Percentiles rank a stretch among this genome's conserved stretches.
These are phyloP conservation scores for Rutilus rutilus DNA, from an alignment of 2,113 vertebrate genomes.

Conservation along the genomic window DNA sequence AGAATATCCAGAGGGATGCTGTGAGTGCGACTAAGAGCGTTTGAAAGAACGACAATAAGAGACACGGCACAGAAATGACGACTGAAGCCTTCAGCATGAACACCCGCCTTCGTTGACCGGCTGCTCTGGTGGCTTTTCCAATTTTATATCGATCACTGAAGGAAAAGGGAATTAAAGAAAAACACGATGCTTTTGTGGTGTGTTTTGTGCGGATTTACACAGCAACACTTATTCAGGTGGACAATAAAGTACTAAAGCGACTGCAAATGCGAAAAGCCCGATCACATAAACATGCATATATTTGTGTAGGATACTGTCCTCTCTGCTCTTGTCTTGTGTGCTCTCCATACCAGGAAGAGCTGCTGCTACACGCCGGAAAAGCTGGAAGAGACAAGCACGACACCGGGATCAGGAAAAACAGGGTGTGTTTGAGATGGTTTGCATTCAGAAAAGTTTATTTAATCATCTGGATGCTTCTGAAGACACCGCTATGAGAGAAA, in stretches of 20 bases:
- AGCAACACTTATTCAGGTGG: background rate
- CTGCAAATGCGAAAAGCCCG: background rate
- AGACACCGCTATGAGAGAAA: background rate
- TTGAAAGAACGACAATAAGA: conserved; percentile 47
- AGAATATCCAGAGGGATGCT: conserved; percentile 62
- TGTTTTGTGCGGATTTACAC: background rate
- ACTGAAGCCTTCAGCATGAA: conserved; percentile 88
- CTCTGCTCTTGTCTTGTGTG: conserved; percentile 97
- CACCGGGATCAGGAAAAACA: background rate
- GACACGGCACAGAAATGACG: conserved; percentile 10
- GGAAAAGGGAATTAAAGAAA: conserved; percentile 78
- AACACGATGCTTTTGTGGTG: background rate
- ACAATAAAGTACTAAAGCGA: background rate
- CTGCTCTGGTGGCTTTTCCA: conserved; percentile 94
- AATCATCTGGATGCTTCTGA: background rate
- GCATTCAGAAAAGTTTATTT: conserved; percentile 59
- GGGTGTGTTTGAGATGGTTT: background rate
- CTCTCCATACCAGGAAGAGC: conserved; percentile 98
- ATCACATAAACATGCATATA: background rate
- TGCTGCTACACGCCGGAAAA: conserved; percentile 97
- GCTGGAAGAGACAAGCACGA: conserved; percentile 75
- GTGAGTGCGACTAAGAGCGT: conserved; percentile 56
- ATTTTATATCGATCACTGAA: conserved; percentile 98
- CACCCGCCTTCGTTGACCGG: conserved; percentile 94
- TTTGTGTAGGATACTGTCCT: conserved; percentile 96